Base-by-base conservation (phyloP, 2,113 vertebrate species). In the Kryptolebias marmoratus region DNA sequence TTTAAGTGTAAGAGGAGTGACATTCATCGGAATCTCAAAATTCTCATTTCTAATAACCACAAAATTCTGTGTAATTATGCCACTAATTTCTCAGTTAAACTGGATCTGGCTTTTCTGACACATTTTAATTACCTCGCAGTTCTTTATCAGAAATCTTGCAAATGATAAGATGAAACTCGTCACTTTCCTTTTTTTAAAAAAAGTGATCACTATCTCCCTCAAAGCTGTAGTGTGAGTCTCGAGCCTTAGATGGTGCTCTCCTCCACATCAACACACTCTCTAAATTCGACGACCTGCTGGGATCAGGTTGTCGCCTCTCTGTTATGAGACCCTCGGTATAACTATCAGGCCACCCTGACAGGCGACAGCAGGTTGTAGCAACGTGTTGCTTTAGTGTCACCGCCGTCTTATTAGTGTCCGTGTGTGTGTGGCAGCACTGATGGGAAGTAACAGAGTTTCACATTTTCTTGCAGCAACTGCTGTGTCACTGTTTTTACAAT, bases 271-370 rank as follows among this genome's bases (percentile, higher is more conserved):
- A 14, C 27, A 16, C 49, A 16, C 57, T 15, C 44, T 14, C 18
- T 47, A 15, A 5, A 28, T 12, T n/a, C 14, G 66, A 36, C 56
- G 27, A 11, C 74, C 73, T 70, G 80, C 71, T 61, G 75, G 71
- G 77, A 71, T 70, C 75, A 54, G 57, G 57, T 48, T 44, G 71
- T 75, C 77, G 60, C 75, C 77, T 75, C 66, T 60, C 12, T 62
- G 84, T 82, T 47, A 84, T 1, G 56, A 48, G 80, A 88, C 53
- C 64, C 68, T 63, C 55, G 0, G 28, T 68, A 71, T 89, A 64
- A 69, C 81, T 18, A 18, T 54, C 49, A 39, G 88, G 57, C 90
- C 90, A 91, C 90, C 90, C 88, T 60, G 87, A 36, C 65, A 73
- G 68, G 68, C 3, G 70, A 80, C 81, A 82, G 81, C 79, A 72